A percentile compares a stretch with the other conserved stretches of the same genome.
Conservation (phyloP, 2,888 invertebrate species). For the Crepidodera aurea region DNA sequence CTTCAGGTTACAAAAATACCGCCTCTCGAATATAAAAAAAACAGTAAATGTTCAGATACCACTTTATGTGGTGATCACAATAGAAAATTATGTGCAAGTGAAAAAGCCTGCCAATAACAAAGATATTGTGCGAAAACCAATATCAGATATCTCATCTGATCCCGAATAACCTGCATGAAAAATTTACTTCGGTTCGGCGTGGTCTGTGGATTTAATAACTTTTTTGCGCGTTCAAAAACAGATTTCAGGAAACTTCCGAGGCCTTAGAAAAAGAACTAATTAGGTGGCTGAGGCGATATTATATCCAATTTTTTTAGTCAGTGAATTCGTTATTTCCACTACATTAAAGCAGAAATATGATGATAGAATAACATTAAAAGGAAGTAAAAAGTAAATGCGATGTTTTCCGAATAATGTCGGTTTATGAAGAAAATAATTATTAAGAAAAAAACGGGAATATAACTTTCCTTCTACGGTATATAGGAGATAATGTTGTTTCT, state of each 20-base stretch:
- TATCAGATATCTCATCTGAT: neutral
- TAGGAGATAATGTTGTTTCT: too few relatives aligned
- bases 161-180: neutral
- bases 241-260: neutral
- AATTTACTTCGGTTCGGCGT: neutral
- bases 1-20: too few relatives aligned
- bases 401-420: neutral
- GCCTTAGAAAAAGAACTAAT: neutral
- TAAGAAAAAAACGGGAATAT: too few relatives aligned
- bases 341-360: neutral
- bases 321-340: constrained; percentile 1
- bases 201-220: constrained; percentile 3
- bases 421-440: too few relatives aligned
- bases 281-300: neutral
- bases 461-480: too few relatives aligned
- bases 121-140: neutral
- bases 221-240: constrained; percentile 4
- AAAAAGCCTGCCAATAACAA: neutral
- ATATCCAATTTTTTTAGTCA: neutral
- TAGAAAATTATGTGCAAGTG: too few relatives aligned
- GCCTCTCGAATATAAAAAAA: too few relatives aligned
- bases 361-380: neutral
- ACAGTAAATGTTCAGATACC: too few relatives aligned
- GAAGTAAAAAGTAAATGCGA: neutral
- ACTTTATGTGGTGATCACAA: too few relatives aligned